Conservation (phyloP, 2,888 invertebrate genomes). For the Cephus runcator region DNA sequence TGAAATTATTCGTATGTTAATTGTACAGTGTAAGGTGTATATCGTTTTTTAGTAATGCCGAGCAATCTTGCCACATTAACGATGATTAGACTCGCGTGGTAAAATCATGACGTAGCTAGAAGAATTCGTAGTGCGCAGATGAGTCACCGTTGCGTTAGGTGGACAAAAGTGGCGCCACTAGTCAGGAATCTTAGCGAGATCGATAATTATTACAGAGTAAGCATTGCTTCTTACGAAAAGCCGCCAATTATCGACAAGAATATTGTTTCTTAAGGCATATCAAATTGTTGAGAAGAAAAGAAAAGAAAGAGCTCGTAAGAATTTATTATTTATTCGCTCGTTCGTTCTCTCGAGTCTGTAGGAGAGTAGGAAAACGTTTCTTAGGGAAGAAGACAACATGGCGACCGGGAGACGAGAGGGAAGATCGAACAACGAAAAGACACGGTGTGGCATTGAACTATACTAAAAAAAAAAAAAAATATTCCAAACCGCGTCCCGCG, state of each 20-base stretch:
- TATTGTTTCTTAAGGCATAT: constrained; percentile 1
- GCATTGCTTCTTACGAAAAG: neutral
- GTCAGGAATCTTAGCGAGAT: neutral
- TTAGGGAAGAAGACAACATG: neutral
- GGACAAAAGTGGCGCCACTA: neutral
- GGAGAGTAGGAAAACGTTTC: neutral
- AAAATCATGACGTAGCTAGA: neutral
- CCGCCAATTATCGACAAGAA: neutral
- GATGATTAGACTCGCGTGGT: neutral
- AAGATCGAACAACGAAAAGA: neutral
- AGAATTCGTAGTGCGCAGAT: neutral
- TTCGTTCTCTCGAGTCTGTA: neutral
- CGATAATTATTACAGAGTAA: neutral
- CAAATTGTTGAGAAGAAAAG: neutral
- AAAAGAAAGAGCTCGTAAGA: neutral
- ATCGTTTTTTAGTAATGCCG: constrained; percentile 32
- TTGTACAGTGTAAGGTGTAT: constrained; percentile 48
- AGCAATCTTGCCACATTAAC: constrained; percentile 25
- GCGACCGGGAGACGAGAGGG: neutral
- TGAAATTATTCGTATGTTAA: constrained; percentile 51
- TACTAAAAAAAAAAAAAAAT: neutral
- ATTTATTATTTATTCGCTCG: neutral
- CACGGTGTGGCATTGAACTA: neutral
- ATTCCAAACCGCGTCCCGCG: neutral
- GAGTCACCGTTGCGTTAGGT: neutral